Percentiles rank a stretch among this genome's conserved stretches.
These are phyloP conservation scores for Unio pictorum DNA, from an alignment of 2,888 invertebrate genomes.

Conservation along the genomic window DNA sequence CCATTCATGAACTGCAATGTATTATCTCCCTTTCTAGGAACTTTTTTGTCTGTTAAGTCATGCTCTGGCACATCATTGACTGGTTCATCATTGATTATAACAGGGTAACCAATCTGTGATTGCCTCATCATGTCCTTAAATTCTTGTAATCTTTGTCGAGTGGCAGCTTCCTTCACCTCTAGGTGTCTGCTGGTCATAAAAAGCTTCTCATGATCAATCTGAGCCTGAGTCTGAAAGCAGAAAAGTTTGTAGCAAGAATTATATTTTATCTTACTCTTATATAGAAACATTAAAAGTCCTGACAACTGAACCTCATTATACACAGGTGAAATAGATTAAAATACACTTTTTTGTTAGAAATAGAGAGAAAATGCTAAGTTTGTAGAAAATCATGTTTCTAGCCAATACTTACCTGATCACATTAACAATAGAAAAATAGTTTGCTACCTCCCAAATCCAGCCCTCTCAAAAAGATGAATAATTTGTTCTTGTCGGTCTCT, in stretches of 20 bases:
- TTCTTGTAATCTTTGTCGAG: conserved; percentile 61
- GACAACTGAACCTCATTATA: no score
- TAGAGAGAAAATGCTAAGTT: background rate
- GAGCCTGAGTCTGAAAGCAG: conserved; percentile 42
- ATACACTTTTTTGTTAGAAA: background rate
- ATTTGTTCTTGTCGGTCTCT: no score
- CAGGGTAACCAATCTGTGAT: conserved; percentile 5
- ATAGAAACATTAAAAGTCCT: no score
- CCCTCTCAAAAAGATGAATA: no score
- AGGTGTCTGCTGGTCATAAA: conserved; percentile 51
- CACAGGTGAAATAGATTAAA: no score
- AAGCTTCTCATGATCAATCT: conserved; percentile 53
- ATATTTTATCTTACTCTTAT: no score
- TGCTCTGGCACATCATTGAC: no score
- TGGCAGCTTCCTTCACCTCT: conserved; percentile 60
- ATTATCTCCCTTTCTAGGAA: conserved; percentile 1
- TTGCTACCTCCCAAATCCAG: no score
- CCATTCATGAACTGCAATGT: conserved; percentile 16
- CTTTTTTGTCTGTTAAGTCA: background rate
- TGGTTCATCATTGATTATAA: no score
- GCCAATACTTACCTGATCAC: no score
- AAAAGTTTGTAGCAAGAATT: background rate
- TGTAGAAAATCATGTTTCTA: background rate
- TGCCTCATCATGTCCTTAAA: conserved; percentile 55
- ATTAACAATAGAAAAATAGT: no score